phyloP scores from a whole-genome alignment of 1,140 invertebrate genomes.

The Dolichoris vasculosae region DNA sequence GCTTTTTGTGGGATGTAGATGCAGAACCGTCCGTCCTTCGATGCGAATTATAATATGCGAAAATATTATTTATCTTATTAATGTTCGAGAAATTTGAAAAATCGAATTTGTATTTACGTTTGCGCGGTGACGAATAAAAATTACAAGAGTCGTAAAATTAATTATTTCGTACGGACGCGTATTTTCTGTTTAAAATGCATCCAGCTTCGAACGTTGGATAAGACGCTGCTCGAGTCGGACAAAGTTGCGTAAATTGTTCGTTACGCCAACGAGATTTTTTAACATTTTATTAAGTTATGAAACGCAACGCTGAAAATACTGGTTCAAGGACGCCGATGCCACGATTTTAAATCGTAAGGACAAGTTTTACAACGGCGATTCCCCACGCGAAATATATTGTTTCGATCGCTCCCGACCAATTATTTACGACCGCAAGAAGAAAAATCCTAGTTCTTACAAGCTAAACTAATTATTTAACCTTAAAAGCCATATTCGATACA shows the following conservation, averaged over 20 bases:
- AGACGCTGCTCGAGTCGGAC: not conserved
- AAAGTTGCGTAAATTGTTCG: not conserved
- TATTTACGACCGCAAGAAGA: constrained; percentile 11
- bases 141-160: not conserved
- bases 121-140: not conserved
- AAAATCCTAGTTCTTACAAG: constrained; percentile 13
- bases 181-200: not conserved
- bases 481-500: not conserved
- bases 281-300: not conserved
- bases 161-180: not conserved
- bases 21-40: not conserved
- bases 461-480: constrained; percentile 27
- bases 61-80: not conserved
- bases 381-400: not conserved
- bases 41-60: not conserved
- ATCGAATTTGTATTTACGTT: not conserved
- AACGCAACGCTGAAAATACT: not conserved
- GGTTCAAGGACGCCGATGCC: not conserved
- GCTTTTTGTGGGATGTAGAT: not conserved
- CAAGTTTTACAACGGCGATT: not conserved
- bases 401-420: not conserved
- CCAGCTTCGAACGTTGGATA: not conserved
- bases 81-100: not conserved
- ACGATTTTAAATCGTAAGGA: not conserved
- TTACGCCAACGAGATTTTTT: not conserved